Percentiles rank a stretch among this genome's conserved stretches.
Conservation (phyloP, 2,113 vertebrate species). For the Lasiurus cinereus region DNA sequence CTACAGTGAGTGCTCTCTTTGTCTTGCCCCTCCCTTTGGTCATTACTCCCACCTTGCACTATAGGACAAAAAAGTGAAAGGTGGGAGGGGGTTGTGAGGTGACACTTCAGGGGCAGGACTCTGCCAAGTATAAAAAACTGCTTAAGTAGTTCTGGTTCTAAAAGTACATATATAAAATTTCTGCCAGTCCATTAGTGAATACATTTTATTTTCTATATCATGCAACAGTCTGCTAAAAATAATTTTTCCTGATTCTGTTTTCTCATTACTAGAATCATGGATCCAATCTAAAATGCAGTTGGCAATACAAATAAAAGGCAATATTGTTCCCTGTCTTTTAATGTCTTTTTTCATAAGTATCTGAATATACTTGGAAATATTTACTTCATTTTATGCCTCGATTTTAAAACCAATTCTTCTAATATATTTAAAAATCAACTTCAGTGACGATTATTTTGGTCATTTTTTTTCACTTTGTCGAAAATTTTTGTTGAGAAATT, state of each 20-base stretch:
- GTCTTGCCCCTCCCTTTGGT: slow-evolving; percentile 47
- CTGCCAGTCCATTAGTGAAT: slow-evolving; percentile 61
- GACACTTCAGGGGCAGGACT: background rate
- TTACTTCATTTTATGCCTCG: slow-evolving; percentile 48
- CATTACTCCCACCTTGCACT: slow-evolving; percentile 64
- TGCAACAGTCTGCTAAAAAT: slow-evolving; percentile 62
- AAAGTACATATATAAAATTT: slow-evolving; percentile 5
- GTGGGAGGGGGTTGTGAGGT: background rate
- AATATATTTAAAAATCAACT: slow-evolving; percentile 60
- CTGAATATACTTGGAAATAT: slow-evolving; percentile 56
- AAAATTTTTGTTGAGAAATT: slow-evolving; percentile 36
- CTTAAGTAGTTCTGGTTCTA: slow-evolving; percentile 50
- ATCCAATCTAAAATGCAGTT: slow-evolving; percentile 49
- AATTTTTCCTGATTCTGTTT: slow-evolving; percentile 60
- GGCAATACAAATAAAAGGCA: slow-evolving; percentile 39
- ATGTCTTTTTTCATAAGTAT: slow-evolving; percentile 41
- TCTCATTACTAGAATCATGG: slow-evolving; percentile 57
- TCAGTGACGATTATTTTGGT: background rate
- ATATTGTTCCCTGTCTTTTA: background rate
- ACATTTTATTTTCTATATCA: slow-evolving; percentile 65
- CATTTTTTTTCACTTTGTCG: background rate
- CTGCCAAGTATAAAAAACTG: slow-evolving; percentile 52
- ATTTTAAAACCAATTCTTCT: slow-evolving; percentile 48
- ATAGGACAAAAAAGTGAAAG: background rate
- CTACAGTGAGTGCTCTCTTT: slow-evolving; percentile 58